Evolutionary conservation across 2,797 vertebrate species (phyloP).

Genomic region (Labeo calbasu): DNA sequence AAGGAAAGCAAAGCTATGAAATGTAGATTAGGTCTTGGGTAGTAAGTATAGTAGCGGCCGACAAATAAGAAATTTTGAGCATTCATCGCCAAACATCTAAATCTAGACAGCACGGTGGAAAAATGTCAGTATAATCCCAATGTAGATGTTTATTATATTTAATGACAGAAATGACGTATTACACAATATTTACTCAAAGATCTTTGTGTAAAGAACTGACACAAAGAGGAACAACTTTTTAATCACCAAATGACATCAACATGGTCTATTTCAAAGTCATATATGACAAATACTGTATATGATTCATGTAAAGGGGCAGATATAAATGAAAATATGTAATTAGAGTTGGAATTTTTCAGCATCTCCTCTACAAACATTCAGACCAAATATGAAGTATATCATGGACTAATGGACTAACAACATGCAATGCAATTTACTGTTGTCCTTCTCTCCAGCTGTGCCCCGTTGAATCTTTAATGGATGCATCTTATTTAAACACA

Average conservation of each 20-base stretch:
- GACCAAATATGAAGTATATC: background rate
- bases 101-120: background rate
- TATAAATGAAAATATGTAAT: background rate
- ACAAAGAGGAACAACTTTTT: background rate
- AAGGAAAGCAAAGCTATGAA: slow-evolving; percentile 33
- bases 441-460: slow-evolving; percentile 36
- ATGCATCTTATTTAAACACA: slow-evolving; percentile 5
- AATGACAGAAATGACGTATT: too few species aligned
- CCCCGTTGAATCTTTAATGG: slow-evolving; percentile 49
- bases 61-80: background rate
- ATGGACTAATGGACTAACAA: slow-evolving; percentile 1
- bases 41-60: background rate
- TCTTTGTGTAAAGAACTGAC: too few species aligned
- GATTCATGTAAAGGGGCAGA: background rate
- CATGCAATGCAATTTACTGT: background rate
- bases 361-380: background rate
- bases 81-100: background rate
- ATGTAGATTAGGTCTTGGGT: slow-evolving; percentile 40
- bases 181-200: too few species aligned
- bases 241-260: background rate
- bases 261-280: background rate
- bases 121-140: background rate
- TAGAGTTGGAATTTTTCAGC: background rate
- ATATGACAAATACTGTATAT: background rate
- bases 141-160: background rate